Evolutionary conservation across 2,888 invertebrate genomes (phyloP), one percentile per base, ranked within the genome.

Genomic region (Epiblema foenella): DNA sequence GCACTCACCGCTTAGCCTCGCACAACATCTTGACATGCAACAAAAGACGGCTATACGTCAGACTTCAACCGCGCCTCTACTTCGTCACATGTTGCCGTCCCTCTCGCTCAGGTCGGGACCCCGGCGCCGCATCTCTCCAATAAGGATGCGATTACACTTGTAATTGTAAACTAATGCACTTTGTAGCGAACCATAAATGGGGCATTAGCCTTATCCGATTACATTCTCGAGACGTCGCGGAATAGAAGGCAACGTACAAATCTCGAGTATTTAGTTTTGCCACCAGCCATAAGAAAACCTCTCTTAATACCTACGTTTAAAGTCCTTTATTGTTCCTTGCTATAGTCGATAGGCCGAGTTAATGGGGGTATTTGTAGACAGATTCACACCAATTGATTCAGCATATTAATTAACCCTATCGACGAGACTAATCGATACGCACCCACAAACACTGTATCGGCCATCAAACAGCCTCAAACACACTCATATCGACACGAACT

Each of bases 101-200:
- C 54, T 37, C 49, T 54, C 64, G 12, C 33, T 8, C 64, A 29
- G 65, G 56, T 56, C 52, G 46, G 42, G 52, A 54, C 60, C 52
- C 39, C 54, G 52, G 52, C 52, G 52, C 57, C 49, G 75, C 73
- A 79, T 77, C 84, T 85, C 81, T 85, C 81, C 52, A 78, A 82
- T 83, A 85, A 81, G 85, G 87, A 72, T 68, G 76, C 71, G 75
- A 76, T 75, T 79, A 78, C 80, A 79, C 74, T 75, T 63, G 73
- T 70, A 73, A 59, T 69, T 60, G 69, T 57, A 62, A 67, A 63
- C 57, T 56, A 67, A 73, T 67, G 66, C 20, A 67, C 46, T 67
- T 60, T 58, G 63, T 54, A 68, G 56, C 51, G 46, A 46, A 69
- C 69, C 63, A 58, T 63, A 67, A 62, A 69, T 62, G 60, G 67